phyloP scores from a whole-genome alignment of 2,797 vertebrate species.

The Melanotaenia nigrans region DNA sequence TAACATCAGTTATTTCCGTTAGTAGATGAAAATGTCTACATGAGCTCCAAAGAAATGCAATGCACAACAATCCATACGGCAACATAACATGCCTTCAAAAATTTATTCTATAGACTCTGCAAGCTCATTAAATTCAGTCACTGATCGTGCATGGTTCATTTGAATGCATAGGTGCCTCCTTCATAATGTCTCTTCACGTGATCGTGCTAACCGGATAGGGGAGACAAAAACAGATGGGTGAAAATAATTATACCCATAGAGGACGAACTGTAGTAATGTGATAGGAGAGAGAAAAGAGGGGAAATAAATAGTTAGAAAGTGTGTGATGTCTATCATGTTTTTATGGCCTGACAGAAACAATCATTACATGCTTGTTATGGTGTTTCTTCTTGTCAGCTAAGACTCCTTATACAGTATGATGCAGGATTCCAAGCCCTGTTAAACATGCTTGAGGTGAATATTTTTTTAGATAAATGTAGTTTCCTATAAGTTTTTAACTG shows the following conservation, averaged over 20 bases:
- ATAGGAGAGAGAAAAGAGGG: neutral
- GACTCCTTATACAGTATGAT: slow-evolving; percentile 1
- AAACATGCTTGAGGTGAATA: neutral
- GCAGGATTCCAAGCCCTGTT: neutral
- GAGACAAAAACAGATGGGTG: slow-evolving; percentile 10
- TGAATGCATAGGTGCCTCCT: slow-evolving; percentile 12
- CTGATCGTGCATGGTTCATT: slow-evolving; percentile 24
- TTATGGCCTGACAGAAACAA: slow-evolving; percentile 9
- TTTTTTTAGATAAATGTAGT: neutral
- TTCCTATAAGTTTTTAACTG: neutral
- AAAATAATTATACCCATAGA: neutral
- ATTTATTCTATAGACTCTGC: slow-evolving; percentile 9
- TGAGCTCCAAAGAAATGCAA: slow-evolving; percentile 14
- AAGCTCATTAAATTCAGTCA: slow-evolving; percentile 16
- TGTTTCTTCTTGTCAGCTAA: slow-evolving; percentile 4
- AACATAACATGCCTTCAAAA: neutral
- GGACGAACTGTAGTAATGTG: neutral
- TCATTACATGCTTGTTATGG: slow-evolving; percentile 6
- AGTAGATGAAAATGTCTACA: neutral
- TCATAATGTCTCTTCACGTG: slow-evolving; percentile 16
- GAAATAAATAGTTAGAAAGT: neutral
- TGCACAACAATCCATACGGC: too few species aligned
- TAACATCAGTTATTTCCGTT: neutral
- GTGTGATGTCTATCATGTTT: slow-evolving; percentile 9
- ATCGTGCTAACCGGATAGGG: neutral